Evolutionary conservation across 2,797 vertebrate species (phyloP).

Genomic region (Cuculus canorus): DNA sequence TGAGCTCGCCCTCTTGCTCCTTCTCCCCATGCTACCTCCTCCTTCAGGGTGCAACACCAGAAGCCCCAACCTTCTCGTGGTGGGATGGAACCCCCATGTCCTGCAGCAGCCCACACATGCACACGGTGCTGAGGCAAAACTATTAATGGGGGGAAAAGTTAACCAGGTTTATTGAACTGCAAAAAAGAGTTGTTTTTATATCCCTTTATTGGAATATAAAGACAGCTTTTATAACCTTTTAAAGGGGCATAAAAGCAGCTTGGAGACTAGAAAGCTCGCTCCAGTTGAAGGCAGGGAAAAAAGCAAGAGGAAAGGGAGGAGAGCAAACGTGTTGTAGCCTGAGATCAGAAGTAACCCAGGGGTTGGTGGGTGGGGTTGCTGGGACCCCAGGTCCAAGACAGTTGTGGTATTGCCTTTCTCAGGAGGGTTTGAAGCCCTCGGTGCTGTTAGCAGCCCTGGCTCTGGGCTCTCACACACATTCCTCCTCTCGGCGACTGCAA

Average conservation of each 20-base stretch:
- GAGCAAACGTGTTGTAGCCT: background rate
- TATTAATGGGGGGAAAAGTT: slow-evolving; percentile 22
- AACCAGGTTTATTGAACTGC: slow-evolving; percentile 30
- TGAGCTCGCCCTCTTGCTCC: background rate
- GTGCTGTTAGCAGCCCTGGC: background rate
- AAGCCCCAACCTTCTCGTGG: rapidly evolving
- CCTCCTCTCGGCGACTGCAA: background rate
- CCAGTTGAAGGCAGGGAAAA: background rate
- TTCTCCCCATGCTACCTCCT: background rate
- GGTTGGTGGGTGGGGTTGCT: rapidly evolving
- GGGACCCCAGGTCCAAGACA: background rate
- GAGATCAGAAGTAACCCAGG: background rate
- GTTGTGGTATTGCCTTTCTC: rapidly evolving
- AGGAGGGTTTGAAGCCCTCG: background rate
- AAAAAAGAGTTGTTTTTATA: slow-evolving; percentile 42
- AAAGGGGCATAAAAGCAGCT: slow-evolving; percentile 66
- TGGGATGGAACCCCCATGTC: background rate
- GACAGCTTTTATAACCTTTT: slow-evolving; percentile 69
- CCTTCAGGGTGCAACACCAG: rapidly evolving
- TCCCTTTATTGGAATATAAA: slow-evolving; percentile 71
- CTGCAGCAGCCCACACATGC: background rate
- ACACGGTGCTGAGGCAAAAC: background rate
- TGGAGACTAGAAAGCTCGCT: slow-evolving; percentile 6
- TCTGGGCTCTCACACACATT: background rate
- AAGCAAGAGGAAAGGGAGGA: background rate